Base-by-base conservation (phyloP, 2,797 vertebrate genomes). In the Corythornis leucogaster region DNA sequence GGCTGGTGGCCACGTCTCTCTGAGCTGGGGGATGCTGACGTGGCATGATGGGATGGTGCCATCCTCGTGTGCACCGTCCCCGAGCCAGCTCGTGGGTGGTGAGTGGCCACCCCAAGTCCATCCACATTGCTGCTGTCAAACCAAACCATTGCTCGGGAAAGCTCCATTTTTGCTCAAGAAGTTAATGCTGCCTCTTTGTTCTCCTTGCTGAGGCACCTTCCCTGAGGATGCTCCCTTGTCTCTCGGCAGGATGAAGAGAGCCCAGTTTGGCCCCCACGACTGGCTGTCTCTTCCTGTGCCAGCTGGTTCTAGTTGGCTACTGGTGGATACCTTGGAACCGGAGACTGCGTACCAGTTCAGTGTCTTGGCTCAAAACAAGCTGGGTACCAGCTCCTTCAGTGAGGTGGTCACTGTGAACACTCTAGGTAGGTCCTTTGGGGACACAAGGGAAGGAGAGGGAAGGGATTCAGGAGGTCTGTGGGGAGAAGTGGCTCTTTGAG, bases 341-440 rank as follows among this genome's bases (percentile, higher is more conserved):
- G 99, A 99, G 98, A 99, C 99, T 6, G 98, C 99, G 12, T 99
- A 99, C 97, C 99, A 99, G 98, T 99, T 99, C 98, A 99, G 99
- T 96, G 99, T 99, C 96, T 97, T 99, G 98, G 99, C 99, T 92
- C 99, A 99, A 96, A 99, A 99, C 98, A 99, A 99, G 97, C 98
- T 99, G 98, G 99, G 99, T 93, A 99, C 99, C 3, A 99, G 99
- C 96, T 99, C 99, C 96, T 99, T 99, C 98, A 99, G 99, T 94
- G 99, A 99, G 98, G 99, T 99, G 98, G 98, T 99, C 98, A 99
- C 99, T 97, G 98, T 99, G 98, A 99, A 98, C 98, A 99, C 99
- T 97, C 98, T 99, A 99, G 99, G 99, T 99, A 69, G 94, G 97
- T 77, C 19, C 46, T 85, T 33, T 1, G 0, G 1, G 50, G 78